These are phyloP conservation scores for Lasiurus borealis DNA, from an alignment of 2,113 vertebrate species.

Conservation along the genomic window DNA sequence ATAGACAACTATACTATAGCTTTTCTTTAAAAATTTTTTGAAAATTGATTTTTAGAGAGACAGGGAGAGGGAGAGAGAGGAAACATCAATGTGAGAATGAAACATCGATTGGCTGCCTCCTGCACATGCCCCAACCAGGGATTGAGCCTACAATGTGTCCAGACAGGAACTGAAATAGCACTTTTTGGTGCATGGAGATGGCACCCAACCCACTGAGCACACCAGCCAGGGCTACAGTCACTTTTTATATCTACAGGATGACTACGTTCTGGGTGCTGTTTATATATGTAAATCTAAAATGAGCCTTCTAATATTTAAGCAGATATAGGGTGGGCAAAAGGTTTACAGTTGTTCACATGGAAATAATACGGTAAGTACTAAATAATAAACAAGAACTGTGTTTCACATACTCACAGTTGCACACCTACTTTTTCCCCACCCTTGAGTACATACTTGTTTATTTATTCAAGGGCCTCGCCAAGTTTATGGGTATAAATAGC, in stretches of 20 bases:
- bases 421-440: neutral
- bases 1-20: neutral
- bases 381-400: neutral
- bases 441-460: neutral
- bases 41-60: too few species aligned
- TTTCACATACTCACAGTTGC: neutral
- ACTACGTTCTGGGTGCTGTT: neutral
- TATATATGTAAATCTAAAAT: neutral
- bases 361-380: neutral
- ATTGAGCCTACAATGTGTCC: too few species aligned
- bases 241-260: neutral
- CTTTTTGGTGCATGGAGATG: too few species aligned
- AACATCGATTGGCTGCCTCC: too few species aligned
- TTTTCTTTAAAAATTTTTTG: neutral
- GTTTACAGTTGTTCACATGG: neutral
- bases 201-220: too few species aligned
- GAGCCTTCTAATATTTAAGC: neutral
- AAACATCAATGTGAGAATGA: too few species aligned
- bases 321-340: neutral
- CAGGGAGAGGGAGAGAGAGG: too few species aligned
- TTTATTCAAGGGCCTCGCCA: neutral
- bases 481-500: neutral
- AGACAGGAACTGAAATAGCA: too few species aligned
- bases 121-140: too few species aligned
- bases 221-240: too few species aligned